Base-by-base conservation (phyloP, 2,888 invertebrate genomes). In the Epistrophe eligans region DNA sequence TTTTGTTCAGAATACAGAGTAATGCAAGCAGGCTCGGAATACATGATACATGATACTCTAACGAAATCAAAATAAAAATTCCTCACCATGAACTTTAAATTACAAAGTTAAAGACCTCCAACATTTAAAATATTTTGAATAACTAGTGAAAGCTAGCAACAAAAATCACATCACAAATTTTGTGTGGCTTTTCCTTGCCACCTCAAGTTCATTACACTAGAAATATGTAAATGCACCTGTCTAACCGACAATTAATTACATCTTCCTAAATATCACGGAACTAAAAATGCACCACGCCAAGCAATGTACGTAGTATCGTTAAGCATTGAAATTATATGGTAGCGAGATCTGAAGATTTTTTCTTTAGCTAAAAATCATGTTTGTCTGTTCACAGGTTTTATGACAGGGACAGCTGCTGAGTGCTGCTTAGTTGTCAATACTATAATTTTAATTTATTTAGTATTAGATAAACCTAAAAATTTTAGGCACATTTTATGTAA, bases 171-270 rank as follows among this genome's bases (percentile, higher is more conserved):
- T n/a, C 38, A 60, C 4, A 60, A 3, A 9, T 32, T 7, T n/a
- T n/a, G n/a, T n/a, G 11, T 17, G 35, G 1, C 2, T 28, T 10
- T 58, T 17, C 10, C 11, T 38, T 38, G 5, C 11, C 17, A 19
- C 17, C 38, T 58, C 4, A 55, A 55, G 7, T 4, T 19, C 10
- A 60, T 2, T 38, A 11, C 24, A 15, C 13, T 60, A 43, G 10
- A 24, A 38, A 38, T 43, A 66, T 66, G 66, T 13, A n/a, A 66
- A 45, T 67, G 38, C 73, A 50, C 57, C 62, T 79, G 83, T 72
- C 79, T 64, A 74, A 71, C 60, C 57, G 55, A 84, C 50, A 74
- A 55, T 83, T 74, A 70, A 74, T 70, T 55, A 40, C 55, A 50
- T 57, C 45, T 17, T 35, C 19, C 15, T 15, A 50, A 57, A 19